These are phyloP conservation scores for Enteromius unitaeniatus DNA, from an alignment of 2,797 vertebrate species.

Conservation along the genomic window DNA sequence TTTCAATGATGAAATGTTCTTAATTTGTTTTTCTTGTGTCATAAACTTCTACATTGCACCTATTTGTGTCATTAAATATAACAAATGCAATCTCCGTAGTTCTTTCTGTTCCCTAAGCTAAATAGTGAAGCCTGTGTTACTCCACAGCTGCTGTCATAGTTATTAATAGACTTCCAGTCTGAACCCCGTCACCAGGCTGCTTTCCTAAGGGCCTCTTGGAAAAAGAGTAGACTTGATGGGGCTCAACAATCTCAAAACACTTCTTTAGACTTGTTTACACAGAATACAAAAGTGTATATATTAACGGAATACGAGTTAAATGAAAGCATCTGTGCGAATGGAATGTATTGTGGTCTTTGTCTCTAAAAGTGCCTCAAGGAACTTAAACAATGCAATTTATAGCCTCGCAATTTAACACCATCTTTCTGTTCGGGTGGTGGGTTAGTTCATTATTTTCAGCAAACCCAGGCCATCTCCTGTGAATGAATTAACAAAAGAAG, in stretches of 20 bases:
- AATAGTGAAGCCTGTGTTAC: slow-evolving; percentile 47
- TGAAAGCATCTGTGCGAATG: not conserved
- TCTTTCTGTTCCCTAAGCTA: slow-evolving; percentile 27
- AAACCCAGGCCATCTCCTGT: not conserved
- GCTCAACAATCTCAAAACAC: not conserved
- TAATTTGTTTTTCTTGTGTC: slow-evolving; percentile 17
- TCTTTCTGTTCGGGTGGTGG: not conserved
- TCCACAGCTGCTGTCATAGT: slow-evolving; percentile 60
- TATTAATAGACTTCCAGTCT: slow-evolving; percentile 63
- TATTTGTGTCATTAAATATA: slow-evolving; percentile 35
- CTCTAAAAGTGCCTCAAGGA: slow-evolving; percentile 1
- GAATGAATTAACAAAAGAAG: not conserved
- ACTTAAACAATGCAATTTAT: slow-evolving; percentile 27
- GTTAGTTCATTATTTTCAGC: not conserved
- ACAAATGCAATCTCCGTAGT: slow-evolving; percentile 24
- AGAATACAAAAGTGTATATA: not conserved
- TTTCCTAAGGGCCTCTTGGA: slow-evolving; percentile 60
- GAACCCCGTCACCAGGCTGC: slow-evolving; percentile 64
- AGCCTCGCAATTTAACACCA: slow-evolving; percentile 18
- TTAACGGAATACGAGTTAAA: not conserved
- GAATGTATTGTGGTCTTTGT: slow-evolving; percentile 17
- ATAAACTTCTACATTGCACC: slow-evolving; percentile 3
- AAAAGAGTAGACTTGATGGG: slow-evolving; percentile 43
- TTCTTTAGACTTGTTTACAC: not conserved
- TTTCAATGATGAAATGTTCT: slow-evolving; percentile 10